Percentiles rank a stretch among this genome's conserved stretches.
Conservation (phyloP, 2,113 vertebrate genomes). For the Cyanoliseus patagonus region DNA sequence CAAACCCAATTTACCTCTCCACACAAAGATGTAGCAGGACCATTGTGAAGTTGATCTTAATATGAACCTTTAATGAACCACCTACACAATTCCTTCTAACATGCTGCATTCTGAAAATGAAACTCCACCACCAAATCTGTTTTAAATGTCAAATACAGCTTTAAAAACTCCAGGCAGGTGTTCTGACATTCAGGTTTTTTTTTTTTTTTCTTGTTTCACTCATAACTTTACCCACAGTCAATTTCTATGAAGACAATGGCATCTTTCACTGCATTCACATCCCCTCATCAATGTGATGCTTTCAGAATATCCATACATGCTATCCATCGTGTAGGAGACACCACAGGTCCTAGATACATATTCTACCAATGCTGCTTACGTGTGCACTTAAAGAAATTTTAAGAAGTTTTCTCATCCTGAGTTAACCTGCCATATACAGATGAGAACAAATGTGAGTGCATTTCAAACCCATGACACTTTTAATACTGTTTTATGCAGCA, state of each 20-base stretch:
- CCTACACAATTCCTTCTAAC: not conserved
- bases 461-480: not conserved
- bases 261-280: not conserved
- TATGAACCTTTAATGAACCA: not conserved
- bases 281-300: not conserved
- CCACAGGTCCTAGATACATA: not conserved
- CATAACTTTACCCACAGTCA: not conserved
- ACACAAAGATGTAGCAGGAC: not conserved
- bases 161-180: constrained; percentile 1
- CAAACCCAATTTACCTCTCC: not conserved
- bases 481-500: not conserved
- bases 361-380: not conserved
- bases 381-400: not conserved
- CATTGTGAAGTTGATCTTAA: not conserved
- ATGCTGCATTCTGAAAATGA: not conserved
- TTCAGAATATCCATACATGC: not conserved
- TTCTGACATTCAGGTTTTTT: not conserved
- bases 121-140: not conserved
- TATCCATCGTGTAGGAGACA: not conserved
- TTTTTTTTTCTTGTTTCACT: not conserved
- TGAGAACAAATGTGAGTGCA: not conserved
- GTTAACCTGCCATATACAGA: not conserved
- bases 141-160: constrained; percentile 33
- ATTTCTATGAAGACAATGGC: not conserved
- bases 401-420: not conserved